Evolutionary conservation across 2,113 vertebrate genomes (phyloP).

Genomic region (Apteryx mantelli): DNA sequence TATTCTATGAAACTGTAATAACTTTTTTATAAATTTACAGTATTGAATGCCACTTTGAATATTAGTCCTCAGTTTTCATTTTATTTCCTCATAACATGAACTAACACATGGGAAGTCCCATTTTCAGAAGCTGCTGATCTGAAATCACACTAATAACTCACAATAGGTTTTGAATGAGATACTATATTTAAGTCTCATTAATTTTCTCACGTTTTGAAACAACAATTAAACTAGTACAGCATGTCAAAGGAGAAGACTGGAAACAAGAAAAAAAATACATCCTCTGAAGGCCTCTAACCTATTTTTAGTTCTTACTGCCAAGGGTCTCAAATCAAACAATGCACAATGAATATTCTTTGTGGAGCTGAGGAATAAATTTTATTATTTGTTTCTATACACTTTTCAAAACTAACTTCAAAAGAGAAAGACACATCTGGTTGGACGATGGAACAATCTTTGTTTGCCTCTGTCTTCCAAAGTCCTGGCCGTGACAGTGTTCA

Average conservation of each 20-base stretch:
- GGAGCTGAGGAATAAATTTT: conserved; percentile 9
- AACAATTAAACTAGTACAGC: neutral
- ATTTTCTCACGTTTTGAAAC: neutral
- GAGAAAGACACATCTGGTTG: conserved; percentile 4
- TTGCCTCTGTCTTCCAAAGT: neutral
- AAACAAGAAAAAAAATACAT: neutral
- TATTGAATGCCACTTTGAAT: neutral
- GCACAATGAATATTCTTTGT: conserved; percentile 18
- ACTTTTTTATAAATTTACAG: neutral
- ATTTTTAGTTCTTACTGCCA: conserved; percentile 16
- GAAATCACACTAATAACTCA: neutral
- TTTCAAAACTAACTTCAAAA: neutral
- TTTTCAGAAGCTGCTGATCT: neutral
- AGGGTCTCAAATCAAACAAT: neutral
- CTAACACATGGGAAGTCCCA: neutral
- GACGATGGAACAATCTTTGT: neutral
- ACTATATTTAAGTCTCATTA: neutral
- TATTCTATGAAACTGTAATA: neutral
- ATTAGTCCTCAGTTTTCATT: neutral
- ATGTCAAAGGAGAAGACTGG: conserved; percentile 2
- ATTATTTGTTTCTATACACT: conserved; percentile 7
- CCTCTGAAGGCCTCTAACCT: neutral
- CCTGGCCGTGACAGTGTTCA: neutral
- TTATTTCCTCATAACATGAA: neutral
- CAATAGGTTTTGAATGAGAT: neutral